phyloP scores from a whole-genome alignment of 2,113 vertebrate species.

The Corapipo altera region DNA sequence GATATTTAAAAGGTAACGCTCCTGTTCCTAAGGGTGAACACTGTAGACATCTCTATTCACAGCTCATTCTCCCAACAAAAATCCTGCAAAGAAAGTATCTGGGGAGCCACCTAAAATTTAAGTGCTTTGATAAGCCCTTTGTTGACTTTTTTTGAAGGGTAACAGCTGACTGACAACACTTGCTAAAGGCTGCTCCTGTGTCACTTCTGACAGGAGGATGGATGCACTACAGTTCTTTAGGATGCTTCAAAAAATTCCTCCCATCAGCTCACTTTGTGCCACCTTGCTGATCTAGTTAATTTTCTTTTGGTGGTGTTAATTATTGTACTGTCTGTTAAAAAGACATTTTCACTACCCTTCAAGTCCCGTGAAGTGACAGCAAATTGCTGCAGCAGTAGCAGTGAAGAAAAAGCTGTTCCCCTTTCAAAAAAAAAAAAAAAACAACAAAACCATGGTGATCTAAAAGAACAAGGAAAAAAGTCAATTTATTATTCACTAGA shows the following conservation, averaged over 20 bases:
- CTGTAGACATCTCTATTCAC: not conserved
- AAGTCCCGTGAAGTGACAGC: not conserved
- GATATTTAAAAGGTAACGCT: not conserved
- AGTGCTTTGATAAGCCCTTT: not conserved
- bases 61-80: not conserved
- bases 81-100: not conserved
- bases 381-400: constrained; percentile 21
- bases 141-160: not conserved
- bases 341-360: constrained; percentile 1
- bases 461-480: constrained; percentile 71
- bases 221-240: not conserved
- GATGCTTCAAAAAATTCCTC: not conserved
- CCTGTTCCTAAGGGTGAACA: not conserved
- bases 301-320: constrained; percentile 26
- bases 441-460: constrained; percentile 67
- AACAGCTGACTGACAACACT: constrained; percentile 1
- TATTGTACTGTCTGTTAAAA: constrained; percentile 9
- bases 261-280: not conserved
- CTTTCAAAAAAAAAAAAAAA: constrained; percentile 72
- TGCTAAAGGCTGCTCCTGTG: not conserved
- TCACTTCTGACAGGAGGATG: constrained; percentile 1
- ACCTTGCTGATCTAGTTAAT: not conserved
- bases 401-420: not conserved
- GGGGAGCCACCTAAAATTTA: not conserved
- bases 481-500: constrained; percentile 74